These are phyloP conservation scores for Bursaphelenchus okinawaensis DNA, from an alignment of 2,888 invertebrate species.

Conservation along the genomic window DNA sequence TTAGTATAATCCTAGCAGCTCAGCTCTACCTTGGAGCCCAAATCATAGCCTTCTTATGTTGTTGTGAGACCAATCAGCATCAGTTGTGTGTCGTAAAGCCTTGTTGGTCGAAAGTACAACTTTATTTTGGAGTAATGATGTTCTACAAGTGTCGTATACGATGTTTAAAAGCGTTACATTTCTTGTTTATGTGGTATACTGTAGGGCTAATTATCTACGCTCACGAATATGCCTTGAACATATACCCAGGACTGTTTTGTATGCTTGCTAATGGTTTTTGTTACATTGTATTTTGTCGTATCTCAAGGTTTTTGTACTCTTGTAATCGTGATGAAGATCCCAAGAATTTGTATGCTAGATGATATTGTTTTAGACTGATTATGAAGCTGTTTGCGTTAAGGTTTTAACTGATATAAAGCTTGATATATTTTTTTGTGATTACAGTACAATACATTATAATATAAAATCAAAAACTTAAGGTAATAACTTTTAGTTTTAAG, in stretches of 20 bases:
- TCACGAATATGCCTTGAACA: conserved; percentile 38
- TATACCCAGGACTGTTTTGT: conserved; percentile 40
- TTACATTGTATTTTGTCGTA: conserved; percentile 40
- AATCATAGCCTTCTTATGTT: conserved; percentile 40
- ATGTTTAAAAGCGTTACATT: conserved; percentile 35
- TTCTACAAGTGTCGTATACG: conserved; percentile 35
- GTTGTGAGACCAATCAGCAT: conserved; percentile 38
- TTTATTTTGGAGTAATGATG: conserved; percentile 36
- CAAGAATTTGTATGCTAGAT: conserved; percentile 18
- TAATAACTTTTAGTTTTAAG: no score
- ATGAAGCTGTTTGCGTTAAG: no score
- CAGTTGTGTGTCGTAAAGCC: conserved; percentile 28
- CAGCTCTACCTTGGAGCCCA: conserved; percentile 40
- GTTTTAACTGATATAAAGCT: no score
- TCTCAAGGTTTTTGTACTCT: conserved; percentile 37
- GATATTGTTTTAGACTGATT: no score
- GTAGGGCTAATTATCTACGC: conserved; percentile 39
- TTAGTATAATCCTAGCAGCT: conserved; percentile 34
- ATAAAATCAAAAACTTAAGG: no score
- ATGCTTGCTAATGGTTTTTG: conserved; percentile 45
- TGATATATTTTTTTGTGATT: no score
- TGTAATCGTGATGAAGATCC: conserved; percentile 30
- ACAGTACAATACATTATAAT: no score
- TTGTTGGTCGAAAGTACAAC: conserved; percentile 23
- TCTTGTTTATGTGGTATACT: conserved; percentile 41